phyloP scores from a whole-genome alignment of 1,140 invertebrate genomes.

The Hylyphantes graminicola region DNA sequence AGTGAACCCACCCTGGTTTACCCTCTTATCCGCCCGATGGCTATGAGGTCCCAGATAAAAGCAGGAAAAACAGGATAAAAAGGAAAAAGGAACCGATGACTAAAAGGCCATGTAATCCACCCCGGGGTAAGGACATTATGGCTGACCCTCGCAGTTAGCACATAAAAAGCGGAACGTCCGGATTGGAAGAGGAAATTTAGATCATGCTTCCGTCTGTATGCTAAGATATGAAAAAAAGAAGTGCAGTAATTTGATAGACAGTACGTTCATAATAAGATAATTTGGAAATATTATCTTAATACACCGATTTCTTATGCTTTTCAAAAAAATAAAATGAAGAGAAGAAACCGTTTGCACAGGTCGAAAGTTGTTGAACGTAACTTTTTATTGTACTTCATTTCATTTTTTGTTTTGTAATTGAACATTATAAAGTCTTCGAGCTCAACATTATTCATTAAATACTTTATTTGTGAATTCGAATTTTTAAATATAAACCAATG shows the following conservation, averaged over 20 bases:
- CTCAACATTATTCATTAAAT: too few species aligned
- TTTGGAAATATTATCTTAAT: too few species aligned
- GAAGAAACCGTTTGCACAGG: too few species aligned
- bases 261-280: too few species aligned
- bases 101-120: slow-evolving; percentile 54
- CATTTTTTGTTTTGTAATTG: too few species aligned
- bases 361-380: too few species aligned
- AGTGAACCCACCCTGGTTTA: slow-evolving; percentile 28
- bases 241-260: background rate
- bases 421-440: too few species aligned
- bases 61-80: slow-evolving; percentile 34
- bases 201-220: background rate
- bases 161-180: background rate
- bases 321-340: too few species aligned
- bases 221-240: background rate
- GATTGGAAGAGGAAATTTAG: slow-evolving; percentile 34
- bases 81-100: slow-evolving; percentile 18
- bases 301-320: too few species aligned
- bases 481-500: too few species aligned
- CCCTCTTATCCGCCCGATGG: slow-evolving; percentile 49
- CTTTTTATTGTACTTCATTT: too few species aligned
- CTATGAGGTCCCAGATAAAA: slow-evolving; percentile 51
- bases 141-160: slow-evolving; percentile 23
- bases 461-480: too few species aligned
- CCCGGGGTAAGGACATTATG: slow-evolving; percentile 34